These are phyloP conservation scores for Psilopogon haemacephalus DNA, from an alignment of 2,113 vertebrate species.

Conservation along the genomic window DNA sequence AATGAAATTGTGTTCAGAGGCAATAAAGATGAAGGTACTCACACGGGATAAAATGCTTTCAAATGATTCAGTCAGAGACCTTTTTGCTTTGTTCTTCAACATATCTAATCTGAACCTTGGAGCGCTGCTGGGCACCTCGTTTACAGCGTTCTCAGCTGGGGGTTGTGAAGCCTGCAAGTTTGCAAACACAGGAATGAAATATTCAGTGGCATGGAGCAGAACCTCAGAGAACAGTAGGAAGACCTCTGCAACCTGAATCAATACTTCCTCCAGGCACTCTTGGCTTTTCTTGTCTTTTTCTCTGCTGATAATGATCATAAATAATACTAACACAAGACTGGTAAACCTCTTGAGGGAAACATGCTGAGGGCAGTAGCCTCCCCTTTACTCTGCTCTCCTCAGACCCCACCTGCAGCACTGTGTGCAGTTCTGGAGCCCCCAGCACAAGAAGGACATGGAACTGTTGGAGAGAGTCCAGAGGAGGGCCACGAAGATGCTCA, in stretches of 20 bases:
- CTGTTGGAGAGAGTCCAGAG: too few relatives aligned
- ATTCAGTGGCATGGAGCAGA: not conserved
- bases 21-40: slow-evolving; percentile 30
- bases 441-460: too few relatives aligned
- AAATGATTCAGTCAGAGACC: slow-evolving; percentile 90
- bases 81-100: slow-evolving; percentile 90
- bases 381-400: too few relatives aligned
- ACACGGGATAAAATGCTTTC: slow-evolving; percentile 85
- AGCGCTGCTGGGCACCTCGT: slow-evolving; percentile 78
- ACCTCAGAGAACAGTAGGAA: not conserved
- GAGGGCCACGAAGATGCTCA: too few relatives aligned
- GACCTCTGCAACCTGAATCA: not conserved
- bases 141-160: slow-evolving; percentile 68
- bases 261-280: not conserved
- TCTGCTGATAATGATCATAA: not conserved
- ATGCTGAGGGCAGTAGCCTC: not conserved
- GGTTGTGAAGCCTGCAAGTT: slow-evolving; percentile 58
- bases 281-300: not conserved
- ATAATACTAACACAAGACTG: not conserved
- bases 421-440: too few relatives aligned
- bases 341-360: not conserved
- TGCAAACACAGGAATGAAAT: not conserved
- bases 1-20: not conserved
- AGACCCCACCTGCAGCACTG: too few relatives aligned
- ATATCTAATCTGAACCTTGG: slow-evolving; percentile 86